phyloP scores from a whole-genome alignment of 1,140 invertebrate species.

The Nebria ingens region DNA sequence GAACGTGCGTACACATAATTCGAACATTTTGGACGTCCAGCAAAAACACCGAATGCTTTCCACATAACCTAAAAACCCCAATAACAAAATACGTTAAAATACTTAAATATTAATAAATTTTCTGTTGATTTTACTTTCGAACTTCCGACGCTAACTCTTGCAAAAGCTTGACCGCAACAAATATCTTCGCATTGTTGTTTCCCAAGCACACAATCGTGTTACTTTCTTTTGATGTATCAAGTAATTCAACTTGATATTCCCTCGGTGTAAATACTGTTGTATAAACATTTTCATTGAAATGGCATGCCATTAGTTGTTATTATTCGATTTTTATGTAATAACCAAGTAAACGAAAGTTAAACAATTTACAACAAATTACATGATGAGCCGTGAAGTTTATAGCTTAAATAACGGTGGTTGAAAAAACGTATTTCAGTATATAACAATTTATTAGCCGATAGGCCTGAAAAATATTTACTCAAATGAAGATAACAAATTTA shows the following conservation, averaged over 20 bases:
- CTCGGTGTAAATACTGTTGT: conserved; percentile 61
- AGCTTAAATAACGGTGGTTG: too few species aligned
- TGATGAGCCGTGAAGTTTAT: too few species aligned
- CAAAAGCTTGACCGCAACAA: conserved; percentile 79
- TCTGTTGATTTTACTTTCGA: conserved; percentile 29
- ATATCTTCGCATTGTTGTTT: conserved; percentile 73
- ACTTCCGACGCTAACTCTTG: conserved; percentile 56
- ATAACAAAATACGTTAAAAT: conserved; percentile 20
- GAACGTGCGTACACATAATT: conserved; percentile 39
- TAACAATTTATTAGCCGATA: too few species aligned
- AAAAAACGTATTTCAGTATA: too few species aligned
- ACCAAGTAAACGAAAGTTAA: not conserved
- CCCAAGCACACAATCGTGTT: conserved; percentile 81
- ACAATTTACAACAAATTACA: not conserved
- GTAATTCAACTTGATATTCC: conserved; percentile 71
- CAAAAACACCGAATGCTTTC: conserved; percentile 29
- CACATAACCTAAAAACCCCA: conserved; percentile 17
- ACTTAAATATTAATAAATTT: conserved; percentile 22
- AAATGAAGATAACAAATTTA: too few species aligned
- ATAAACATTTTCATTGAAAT: conserved; percentile 51
- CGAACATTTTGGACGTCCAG: conserved; percentile 39
- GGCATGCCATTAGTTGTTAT: conserved; percentile 40
- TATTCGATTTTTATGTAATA: not conserved
- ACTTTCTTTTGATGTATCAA: conserved; percentile 62
- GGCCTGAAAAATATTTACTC: too few species aligned